Percentiles rank a stretch among this genome's conserved stretches.
These are phyloP conservation scores for Syndactyla subalaris DNA, from an alignment of 2,797 vertebrate genomes.

Conservation along the genomic window DNA sequence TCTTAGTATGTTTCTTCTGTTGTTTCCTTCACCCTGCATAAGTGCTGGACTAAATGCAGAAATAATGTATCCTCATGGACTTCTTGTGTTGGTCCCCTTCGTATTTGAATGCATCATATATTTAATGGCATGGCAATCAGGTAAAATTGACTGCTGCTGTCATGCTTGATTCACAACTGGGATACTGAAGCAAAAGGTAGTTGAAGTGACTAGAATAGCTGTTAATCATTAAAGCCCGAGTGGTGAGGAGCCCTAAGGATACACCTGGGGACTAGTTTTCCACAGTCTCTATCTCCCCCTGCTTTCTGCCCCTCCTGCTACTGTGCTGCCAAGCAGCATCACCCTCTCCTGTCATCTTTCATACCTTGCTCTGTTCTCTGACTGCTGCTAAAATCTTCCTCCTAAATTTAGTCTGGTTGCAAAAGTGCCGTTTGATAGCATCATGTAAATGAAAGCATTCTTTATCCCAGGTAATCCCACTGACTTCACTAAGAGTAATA, in stretches of 20 bases:
- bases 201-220: neutral
- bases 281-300: neutral
- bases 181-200: neutral
- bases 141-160: neutral
- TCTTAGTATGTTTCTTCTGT: neutral
- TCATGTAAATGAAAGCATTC: neutral
- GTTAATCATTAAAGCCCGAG: neutral
- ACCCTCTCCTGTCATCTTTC: neutral
- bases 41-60: neutral
- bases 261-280: neutral
- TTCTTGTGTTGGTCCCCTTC: neutral
- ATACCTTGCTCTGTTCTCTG: neutral
- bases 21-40: neutral
- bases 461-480: neutral
- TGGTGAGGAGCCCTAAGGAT: neutral
- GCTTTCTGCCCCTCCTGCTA: neutral
- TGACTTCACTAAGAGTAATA: neutral
- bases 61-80: rapidly evolving
- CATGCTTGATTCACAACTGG: neutral
- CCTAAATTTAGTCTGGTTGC: neutral
- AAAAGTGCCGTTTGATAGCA: neutral
- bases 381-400: neutral
- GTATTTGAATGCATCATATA: neutral
- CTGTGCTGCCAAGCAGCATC: neutral
- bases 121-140: neutral